These are phyloP conservation scores for Pampus argenteus DNA, from an alignment of 2,797 vertebrate genomes.

Conservation along the genomic window DNA sequence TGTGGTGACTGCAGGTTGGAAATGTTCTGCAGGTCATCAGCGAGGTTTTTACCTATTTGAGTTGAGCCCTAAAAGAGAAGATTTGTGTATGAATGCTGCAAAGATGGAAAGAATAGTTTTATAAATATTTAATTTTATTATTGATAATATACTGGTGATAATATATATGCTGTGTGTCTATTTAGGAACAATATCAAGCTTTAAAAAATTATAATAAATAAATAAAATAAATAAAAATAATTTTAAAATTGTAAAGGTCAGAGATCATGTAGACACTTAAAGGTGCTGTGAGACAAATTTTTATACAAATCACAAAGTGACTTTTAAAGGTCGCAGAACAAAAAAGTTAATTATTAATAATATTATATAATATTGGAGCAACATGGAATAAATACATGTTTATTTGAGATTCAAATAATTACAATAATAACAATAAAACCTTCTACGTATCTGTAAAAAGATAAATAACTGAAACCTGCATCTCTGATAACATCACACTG, in stretches of 20 bases:
- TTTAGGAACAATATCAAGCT: not conserved
- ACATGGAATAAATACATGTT: not conserved
- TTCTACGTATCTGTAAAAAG: not conserved
- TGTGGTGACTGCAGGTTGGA: conserved; percentile 52
- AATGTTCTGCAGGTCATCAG: conserved; percentile 47
- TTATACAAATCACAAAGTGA: not conserved
- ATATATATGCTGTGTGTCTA: not conserved
- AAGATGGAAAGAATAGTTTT: not conserved
- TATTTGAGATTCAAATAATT: not conserved
- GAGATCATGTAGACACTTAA: not conserved
- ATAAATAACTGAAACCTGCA: not conserved
- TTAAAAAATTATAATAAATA: not conserved
- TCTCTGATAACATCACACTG: not conserved
- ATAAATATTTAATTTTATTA: not conserved
- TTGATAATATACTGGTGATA: not conserved
- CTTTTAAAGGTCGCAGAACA: not conserved
- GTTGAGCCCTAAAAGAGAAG: not conserved
- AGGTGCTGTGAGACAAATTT: not conserved
- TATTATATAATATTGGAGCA: too few species aligned
- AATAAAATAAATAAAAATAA: too few species aligned
- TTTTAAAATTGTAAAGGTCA: not conserved
- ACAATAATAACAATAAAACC: not conserved
- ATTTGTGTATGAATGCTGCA: not conserved
- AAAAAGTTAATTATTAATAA: too few species aligned
- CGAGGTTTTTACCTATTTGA: conserved; percentile 8